Percentiles rank a stretch among this genome's conserved stretches.
phyloP scores from a whole-genome alignment of 1,140 invertebrate species.

The Drosophila auraria region DNA sequence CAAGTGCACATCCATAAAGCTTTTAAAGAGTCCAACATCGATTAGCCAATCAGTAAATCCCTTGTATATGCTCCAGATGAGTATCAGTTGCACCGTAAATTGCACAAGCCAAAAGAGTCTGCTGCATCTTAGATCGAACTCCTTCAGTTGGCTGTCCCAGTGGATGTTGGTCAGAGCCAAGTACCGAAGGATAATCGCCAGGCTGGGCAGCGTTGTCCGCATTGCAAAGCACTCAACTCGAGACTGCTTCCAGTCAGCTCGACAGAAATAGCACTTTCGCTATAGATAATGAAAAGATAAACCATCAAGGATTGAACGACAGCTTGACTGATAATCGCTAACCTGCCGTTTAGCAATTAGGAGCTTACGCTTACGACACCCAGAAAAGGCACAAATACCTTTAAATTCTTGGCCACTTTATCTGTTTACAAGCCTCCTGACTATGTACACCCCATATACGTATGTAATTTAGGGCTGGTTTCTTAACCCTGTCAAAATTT shows the following conservation, averaged over 20 bases:
- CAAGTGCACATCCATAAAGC: background rate
- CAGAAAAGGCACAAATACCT: too few relatives aligned
- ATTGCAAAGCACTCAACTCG: background rate
- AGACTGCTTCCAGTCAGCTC: background rate
- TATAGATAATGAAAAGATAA: background rate
- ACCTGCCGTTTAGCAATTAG: background rate
- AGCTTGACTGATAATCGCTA: background rate
- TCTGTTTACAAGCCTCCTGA: too few relatives aligned
- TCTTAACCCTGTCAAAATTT: too few relatives aligned
- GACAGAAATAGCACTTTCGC: background rate
- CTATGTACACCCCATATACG: too few relatives aligned
- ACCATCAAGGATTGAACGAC: background rate
- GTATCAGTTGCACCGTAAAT: background rate
- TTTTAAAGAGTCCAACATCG: rapidly evolving
- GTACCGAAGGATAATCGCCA: background rate
- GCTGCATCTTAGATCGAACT: background rate
- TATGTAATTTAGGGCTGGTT: too few relatives aligned
- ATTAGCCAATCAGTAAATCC: rapidly evolving
- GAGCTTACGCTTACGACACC: too few relatives aligned
- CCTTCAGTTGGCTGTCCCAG: background rate
- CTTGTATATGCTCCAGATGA: background rate
- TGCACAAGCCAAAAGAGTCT: background rate
- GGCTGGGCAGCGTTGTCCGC: background rate
- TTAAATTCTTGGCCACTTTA: too few relatives aligned
- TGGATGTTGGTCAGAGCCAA: background rate